These are phyloP conservation scores for Papilio gigon DNA, from an alignment of 2,888 invertebrate species.

Conservation along the genomic window DNA sequence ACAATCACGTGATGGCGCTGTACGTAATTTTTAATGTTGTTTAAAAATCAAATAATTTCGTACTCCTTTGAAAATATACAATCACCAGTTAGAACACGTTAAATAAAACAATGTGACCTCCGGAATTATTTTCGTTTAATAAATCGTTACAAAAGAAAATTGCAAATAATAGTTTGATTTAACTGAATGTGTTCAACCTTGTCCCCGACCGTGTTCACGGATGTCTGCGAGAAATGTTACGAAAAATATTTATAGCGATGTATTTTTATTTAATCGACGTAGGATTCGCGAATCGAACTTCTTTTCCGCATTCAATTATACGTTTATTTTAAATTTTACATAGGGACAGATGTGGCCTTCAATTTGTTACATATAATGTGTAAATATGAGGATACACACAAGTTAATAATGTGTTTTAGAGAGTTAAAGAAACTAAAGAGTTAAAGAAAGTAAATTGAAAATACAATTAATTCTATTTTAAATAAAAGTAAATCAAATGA, in stretches of 20 bases:
- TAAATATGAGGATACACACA: too few relatives aligned
- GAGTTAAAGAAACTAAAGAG: too few relatives aligned
- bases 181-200: conserved; percentile 30
- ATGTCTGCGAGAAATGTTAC: conserved; percentile 16
- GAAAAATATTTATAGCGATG: conserved; percentile 30
- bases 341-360: background rate
- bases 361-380: background rate
- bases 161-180: conserved; percentile 19
- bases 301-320: conserved; percentile 21
- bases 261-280: conserved; percentile 26
- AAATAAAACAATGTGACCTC: background rate
- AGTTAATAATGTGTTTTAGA: too few relatives aligned
- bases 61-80: background rate
- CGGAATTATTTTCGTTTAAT: conserved; percentile 5
- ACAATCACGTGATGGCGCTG: background rate
- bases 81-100: background rate
- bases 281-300: conserved; percentile 8
- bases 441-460: too few relatives aligned
- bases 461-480: too few relatives aligned
- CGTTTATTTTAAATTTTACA: background rate
- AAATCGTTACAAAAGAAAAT: background rate
- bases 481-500: too few relatives aligned
- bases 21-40: background rate
- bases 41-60: background rate
- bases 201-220: conserved; percentile 33